These are phyloP conservation scores for Aleadryas rufinucha DNA, from an alignment of 2,113 vertebrate genomes.

Conservation along the genomic window DNA sequence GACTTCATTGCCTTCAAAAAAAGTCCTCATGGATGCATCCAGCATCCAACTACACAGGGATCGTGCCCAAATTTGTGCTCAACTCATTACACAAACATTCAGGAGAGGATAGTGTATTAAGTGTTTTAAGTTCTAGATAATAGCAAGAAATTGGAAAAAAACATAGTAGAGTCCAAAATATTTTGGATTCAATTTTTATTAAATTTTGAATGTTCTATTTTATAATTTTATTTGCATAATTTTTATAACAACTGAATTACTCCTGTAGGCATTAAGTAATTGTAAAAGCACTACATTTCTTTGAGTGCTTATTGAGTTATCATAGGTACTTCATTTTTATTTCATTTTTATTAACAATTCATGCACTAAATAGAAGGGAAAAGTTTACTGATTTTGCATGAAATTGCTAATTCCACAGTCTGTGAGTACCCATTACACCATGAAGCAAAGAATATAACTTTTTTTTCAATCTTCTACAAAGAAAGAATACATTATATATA, in stretches of 20 bases:
- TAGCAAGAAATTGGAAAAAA: neutral
- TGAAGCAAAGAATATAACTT: neutral
- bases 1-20: neutral
- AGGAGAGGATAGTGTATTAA: neutral
- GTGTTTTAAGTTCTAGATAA: neutral
- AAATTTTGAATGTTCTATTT: neutral
- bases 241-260: neutral
- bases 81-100: neutral
- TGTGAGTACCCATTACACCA: neutral
- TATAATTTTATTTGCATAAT: neutral
- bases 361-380: neutral
- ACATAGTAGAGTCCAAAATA: neutral
- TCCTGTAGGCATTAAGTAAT: neutral
- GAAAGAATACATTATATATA: neutral
- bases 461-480: neutral
- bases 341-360: conserved; percentile 42
- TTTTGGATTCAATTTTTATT: neutral
- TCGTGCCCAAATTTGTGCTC: neutral
- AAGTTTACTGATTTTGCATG: conserved; percentile 30
- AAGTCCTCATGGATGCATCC: neutral
- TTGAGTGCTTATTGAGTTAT: neutral
- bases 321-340: neutral
- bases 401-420: conserved; percentile 51
- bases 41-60: neutral
- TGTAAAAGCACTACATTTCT: neutral